Evolutionary conservation across 2,888 invertebrate genomes (phyloP).

Genomic region (Gymnoscelis rufifasciata): DNA sequence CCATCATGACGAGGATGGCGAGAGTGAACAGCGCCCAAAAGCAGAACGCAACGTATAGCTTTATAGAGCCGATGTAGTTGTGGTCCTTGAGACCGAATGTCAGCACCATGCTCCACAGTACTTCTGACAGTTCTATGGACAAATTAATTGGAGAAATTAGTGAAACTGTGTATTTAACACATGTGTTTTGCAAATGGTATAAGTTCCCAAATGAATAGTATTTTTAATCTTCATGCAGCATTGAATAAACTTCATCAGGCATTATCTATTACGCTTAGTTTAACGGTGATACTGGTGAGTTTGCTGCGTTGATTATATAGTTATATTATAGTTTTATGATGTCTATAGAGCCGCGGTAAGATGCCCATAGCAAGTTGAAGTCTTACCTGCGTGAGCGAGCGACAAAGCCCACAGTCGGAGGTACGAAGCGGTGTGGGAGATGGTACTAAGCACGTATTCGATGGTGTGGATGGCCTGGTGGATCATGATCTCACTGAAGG

Average conservation of each 20-base stretch:
- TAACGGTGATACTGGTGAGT: too few species aligned
- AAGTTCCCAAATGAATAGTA: too few species aligned
- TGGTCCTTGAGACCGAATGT: conserved; percentile 83
- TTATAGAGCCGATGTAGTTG: conserved; percentile 84
- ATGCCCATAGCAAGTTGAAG: not conserved
- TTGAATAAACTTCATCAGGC: too few species aligned
- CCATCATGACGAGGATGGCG: conserved; percentile 98
- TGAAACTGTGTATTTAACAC: too few species aligned
- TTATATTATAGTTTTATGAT: too few species aligned
- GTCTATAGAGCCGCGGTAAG: too few species aligned
- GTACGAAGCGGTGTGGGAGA: conserved; percentile 98
- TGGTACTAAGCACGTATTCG: conserved; percentile 96
- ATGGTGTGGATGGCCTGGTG: conserved; percentile 98
- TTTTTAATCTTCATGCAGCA: too few species aligned
- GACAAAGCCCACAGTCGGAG: conserved; percentile 97
- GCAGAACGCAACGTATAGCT: conserved; percentile 90
- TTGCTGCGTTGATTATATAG: too few species aligned
- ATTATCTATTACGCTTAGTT: too few species aligned
- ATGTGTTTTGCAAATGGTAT: too few species aligned
- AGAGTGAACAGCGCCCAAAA: conserved; percentile 95
- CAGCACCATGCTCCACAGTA: conserved; percentile 96
- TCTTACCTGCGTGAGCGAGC: conserved; percentile 93
- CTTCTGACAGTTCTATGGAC: conserved; percentile 87
- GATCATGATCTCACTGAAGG: conserved; percentile 93
- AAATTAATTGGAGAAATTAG: too few species aligned